Evolutionary conservation across 2,797 vertebrate genomes (phyloP), one percentile per base, ranked within the genome.

Genomic region (Gallinago stenura): DNA sequence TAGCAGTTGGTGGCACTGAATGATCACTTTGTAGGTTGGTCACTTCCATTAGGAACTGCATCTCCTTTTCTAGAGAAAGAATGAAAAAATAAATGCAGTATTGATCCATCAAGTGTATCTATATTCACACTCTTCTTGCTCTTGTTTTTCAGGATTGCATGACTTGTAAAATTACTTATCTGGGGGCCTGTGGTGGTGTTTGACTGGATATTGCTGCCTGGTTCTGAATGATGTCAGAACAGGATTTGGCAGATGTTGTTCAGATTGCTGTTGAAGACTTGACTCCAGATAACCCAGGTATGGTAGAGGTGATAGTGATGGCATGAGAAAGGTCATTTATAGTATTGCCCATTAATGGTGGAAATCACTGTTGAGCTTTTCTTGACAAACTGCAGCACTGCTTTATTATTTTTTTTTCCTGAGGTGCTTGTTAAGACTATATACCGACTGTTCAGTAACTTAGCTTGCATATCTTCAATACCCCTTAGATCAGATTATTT

Each of bases 261-360:
- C 99, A 99, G 97, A 99, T 99, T 64, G 99, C 99, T 24, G 99
- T 99, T 61, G 99, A 99, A 84, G 99, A 99, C 94, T 98, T 99
- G 96, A 98, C 98, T 89, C 98, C 98, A 10, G 98, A 98, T 53
- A 99, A 98, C 65, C 97, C 99, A 98, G 99, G 99, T 99, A 98
- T 53, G 26, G 84, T 51, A 58, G 78, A 61, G 39, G 8, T 50
- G 92, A 57, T 28, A 39, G 66, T 28, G 39, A n/a, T 31, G 71
- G 31, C 19, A 9, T 12, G 30, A 65, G 28, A 41, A 39, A 50
- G 24, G 7, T 30, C 6, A 12, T 22, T 39, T 43, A 5, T 4
- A 17, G 18, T 28, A 11, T 69, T 60, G 30, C 31, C 21, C 13
- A 1, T 25, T 15, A 7, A 6, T 2, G 33, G 11, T 82, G 35